Base-by-base conservation (phyloP, 2,797 vertebrate genomes). In the Anas capensis region DNA sequence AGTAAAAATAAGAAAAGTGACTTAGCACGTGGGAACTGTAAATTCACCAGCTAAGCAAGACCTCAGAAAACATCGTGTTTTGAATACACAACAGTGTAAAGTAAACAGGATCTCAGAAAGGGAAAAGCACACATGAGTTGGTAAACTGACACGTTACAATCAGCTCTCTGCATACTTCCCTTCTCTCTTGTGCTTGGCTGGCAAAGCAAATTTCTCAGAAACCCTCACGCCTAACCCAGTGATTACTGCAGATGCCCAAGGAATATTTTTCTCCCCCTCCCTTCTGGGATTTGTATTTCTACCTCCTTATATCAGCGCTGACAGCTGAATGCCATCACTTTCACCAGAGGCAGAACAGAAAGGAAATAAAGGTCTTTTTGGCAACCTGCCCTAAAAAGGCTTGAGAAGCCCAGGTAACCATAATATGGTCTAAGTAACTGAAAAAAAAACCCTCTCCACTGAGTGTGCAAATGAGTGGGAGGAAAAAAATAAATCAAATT, bases 81-180 rank as follows among this genome's bases (percentile, higher is more conserved):
- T 94, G 57, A 84, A 89, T 69, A 76, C 3, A 2, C 40, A 83
- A 65, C 54, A 19, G 11, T 13, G 27, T 14, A 60, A 84, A 79
- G 73, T 72, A 88, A 92, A 93, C 72, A 91, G 79, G 65, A 89
- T 78, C 69, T 75, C 49, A 34, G 33, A 68, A 80, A 57, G 53
- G 17, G 56, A 70, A 91, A 87, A 64, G 42, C 7, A 1, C 0
- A 46, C 7, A 1, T 0, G 2, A 75, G 31, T 15, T 85, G 75
- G 49, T 76, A 81, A 95, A 84, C 62, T 58, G 58, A 77, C 83
- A 0, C 14, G 23, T 58, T 70, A 46, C 36, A 78, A 71, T 65
- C 72, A 78, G 82, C 54, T 13, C 18, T 56, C 58, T 12, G 26
- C 66, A 62, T 24, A 87, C 54, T 86, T 91, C 79, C 82, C 33